Evolutionary conservation across 2,888 invertebrate genomes (phyloP).

Genomic region (Melangyna quadrimaculata): DNA sequence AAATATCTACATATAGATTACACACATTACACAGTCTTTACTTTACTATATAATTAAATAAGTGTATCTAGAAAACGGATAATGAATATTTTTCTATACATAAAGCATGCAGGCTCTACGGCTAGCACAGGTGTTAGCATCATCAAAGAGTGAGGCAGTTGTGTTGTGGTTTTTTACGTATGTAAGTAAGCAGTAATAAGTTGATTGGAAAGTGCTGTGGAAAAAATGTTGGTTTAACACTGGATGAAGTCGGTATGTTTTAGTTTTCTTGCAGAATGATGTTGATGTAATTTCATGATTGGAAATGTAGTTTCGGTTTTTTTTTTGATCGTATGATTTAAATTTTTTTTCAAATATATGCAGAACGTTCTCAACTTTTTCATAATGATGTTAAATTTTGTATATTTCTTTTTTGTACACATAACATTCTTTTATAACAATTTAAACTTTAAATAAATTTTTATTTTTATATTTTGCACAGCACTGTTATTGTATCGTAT

Average conservation of each 20-base stretch:
- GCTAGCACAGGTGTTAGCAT: slow-evolving; percentile 20
- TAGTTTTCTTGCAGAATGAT: too few species aligned
- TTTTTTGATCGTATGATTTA: too few species aligned
- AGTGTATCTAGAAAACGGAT: slow-evolving; percentile 1
- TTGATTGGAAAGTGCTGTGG: not conserved
- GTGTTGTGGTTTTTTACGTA: not conserved
- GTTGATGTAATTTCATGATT: too few species aligned
- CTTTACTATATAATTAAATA: slow-evolving; percentile 51
- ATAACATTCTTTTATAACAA: too few species aligned
- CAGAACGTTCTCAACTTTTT: too few species aligned
- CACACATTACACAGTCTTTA: slow-evolving; percentile 38
- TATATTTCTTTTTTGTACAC: too few species aligned
- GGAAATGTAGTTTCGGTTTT: too few species aligned
- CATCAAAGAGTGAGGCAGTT: slow-evolving; percentile 1
- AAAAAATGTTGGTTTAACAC: not conserved
- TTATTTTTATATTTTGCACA: not conserved
- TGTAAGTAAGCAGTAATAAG: not conserved
- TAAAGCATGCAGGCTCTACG: not conserved
- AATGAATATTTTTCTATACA: slow-evolving; percentile 30
- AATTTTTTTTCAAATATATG: too few species aligned
- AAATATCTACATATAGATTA: slow-evolving; percentile 23
- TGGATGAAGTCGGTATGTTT: too few species aligned
- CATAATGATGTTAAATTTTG: too few species aligned
- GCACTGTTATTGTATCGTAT: not conserved
- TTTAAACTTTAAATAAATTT: too few species aligned